Evolutionary conservation across 64 coral and sea anemone species (phyloP).

Genomic region (Pachyseris speciosa): DNA sequence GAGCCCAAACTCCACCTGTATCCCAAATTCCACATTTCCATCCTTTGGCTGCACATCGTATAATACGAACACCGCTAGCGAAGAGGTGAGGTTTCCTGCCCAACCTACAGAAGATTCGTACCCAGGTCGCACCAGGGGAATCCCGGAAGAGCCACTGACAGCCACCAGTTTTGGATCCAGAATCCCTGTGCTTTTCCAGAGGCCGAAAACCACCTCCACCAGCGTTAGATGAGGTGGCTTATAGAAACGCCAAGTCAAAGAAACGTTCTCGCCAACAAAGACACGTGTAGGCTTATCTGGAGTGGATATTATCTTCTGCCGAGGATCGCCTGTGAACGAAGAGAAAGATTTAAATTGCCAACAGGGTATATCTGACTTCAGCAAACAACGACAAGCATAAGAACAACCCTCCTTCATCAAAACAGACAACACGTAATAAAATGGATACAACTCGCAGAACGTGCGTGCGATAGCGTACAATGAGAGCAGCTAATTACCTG

Average conservation of each 20-base stretch:
- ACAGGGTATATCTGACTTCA: no score
- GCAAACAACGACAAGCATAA: no score
- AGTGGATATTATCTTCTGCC: neutral
- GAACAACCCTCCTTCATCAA: no score
- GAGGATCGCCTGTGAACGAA: neutral
- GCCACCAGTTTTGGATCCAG: neutral
- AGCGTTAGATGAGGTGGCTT: neutral
- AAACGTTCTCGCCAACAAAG: neutral
- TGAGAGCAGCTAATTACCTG: no score
- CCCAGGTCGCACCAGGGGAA: neutral
- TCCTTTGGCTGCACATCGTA: neutral
- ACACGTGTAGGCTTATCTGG: neutral
- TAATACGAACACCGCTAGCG: neutral
- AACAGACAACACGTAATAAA: no score
- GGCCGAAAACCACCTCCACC: neutral
- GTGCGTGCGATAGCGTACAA: no score
- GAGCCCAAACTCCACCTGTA: constrained; percentile 17
- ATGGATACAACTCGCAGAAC: no score
- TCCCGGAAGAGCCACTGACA: neutral
- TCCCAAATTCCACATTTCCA: neutral
- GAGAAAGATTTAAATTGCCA: neutral
- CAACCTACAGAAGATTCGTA: neutral
- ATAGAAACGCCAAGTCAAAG: neutral
- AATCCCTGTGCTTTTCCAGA: neutral
- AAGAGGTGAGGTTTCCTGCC: constrained; percentile 11